Base-by-base conservation (phyloP, 64 coral and sea anemone genomes). In the Stichodactyla helianthus region DNA sequence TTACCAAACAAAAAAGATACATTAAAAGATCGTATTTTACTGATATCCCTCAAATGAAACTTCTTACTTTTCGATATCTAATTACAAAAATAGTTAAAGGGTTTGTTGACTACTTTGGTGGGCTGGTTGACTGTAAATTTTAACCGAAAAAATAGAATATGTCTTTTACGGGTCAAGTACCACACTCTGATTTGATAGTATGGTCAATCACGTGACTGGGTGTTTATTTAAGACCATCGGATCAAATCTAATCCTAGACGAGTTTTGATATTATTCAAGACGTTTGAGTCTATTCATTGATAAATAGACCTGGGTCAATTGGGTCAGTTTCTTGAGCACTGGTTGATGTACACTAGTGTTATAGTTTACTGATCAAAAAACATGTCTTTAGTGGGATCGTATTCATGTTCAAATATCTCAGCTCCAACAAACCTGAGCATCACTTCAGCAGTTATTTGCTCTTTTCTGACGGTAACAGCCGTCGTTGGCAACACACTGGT, bases 371-470 rank as follows among this genome's bases (percentile, higher is more conserved):
- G 17, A 10, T 27, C 23, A 13, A 23, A 7, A n/a, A 13, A 26
- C 26, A 74, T 74, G 68, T 74, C 68, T 26, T 31, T 89, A 12
- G 1, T 70, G 5, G 88, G 79, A 14, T 27, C 11, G 5, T 89
- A 89, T 27, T 50, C 88, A 5, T 89, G 88, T 65, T 27, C 62
- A 16, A 83, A 89, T 83, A 67, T 71, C 23, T 83, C 88, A 0
- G 88, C 79, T 10, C 88, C 88, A 12, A 89, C 57, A 13, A 20
- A 8, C 15, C 51, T 89, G 13, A 89, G 88, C 54, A 82, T 89
- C 20, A 83, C 63, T 5, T 83, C 88, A 7, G 88, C 88, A 4
- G 26, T 58, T 11, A 44, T 59, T 5, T 82, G 79, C 17, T 67
- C 62, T 6, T n/a, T 89, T 6, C 55, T 89, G 27, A 25, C 88